Conservation (phyloP, 2,113 vertebrate genomes). For the Ciconia maguari region DNA sequence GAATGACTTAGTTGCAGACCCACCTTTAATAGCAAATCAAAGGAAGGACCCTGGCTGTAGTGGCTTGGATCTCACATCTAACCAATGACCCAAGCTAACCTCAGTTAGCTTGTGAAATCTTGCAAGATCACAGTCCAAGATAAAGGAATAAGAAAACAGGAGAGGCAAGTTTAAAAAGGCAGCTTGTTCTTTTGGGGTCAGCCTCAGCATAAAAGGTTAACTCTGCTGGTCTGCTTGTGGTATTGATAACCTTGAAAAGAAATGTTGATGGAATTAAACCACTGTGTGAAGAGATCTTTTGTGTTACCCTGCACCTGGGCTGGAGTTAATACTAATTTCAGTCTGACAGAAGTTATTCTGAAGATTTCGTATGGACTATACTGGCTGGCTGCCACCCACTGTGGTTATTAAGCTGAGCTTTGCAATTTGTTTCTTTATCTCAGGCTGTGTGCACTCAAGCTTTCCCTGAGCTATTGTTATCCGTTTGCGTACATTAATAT, state of each 20-base stretch:
- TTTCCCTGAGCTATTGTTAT: slow-evolving; percentile 12
- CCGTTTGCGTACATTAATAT: slow-evolving; percentile 14
- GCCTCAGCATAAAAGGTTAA: not conserved
- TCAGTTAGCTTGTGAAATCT: not conserved
- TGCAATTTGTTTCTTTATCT: slow-evolving; percentile 41
- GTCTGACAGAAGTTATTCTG: slow-evolving; percentile 18
- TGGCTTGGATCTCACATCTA: not conserved
- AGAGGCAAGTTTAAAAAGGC: not conserved
- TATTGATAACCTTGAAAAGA: slow-evolving; percentile 14
- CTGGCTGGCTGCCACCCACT: slow-evolving; percentile 21
- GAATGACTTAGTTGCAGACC: not conserved
- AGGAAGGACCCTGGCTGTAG: not conserved
- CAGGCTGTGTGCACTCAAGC: not conserved
- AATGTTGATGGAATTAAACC: not conserved
- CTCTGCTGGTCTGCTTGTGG: not conserved
- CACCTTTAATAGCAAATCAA: not conserved
- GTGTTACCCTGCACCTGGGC: not conserved
- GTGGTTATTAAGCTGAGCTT: slow-evolving; percentile 6
- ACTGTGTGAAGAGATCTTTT: not conserved
- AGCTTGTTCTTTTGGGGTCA: slow-evolving; percentile 4
- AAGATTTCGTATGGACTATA: not conserved
- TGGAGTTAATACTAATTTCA: not conserved
- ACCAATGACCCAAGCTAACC: slow-evolving; percentile 19
- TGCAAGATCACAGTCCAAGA: not conserved
- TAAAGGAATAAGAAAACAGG: not conserved